A percentile compares a stretch with the other conserved stretches of the same genome.
Conservation (phyloP, 2,888 invertebrate species). For the Sesamia inferens region DNA sequence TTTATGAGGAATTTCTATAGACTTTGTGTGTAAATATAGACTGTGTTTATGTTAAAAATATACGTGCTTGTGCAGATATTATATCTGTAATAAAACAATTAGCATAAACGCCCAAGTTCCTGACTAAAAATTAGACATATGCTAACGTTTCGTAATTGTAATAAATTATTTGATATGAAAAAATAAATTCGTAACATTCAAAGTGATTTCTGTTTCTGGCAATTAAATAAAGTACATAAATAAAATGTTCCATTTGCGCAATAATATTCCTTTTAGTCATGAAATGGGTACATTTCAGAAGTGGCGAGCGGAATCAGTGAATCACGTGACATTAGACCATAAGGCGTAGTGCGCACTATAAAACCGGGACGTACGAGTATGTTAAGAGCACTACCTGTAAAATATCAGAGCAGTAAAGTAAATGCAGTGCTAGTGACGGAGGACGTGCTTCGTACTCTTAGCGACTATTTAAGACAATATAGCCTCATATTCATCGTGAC, state of each 20-base stretch:
- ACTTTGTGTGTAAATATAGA: slow-evolving; percentile 71
- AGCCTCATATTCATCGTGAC: slow-evolving; percentile 63
- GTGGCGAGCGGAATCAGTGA: slow-evolving; percentile 73
- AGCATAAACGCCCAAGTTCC: neutral
- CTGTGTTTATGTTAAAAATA: slow-evolving; percentile 35
- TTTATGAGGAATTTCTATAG: slow-evolving; percentile 77
- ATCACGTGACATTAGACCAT: slow-evolving; percentile 88
- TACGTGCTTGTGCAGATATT: slow-evolving; percentile 1
- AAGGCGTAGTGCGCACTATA: slow-evolving; percentile 87
- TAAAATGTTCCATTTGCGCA: slow-evolving; percentile 23
- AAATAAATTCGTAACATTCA: slow-evolving; percentile 28
- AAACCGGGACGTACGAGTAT: slow-evolving; percentile 83
- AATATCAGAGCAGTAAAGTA: slow-evolving; percentile 90
- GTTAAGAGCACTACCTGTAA: slow-evolving; percentile 89
- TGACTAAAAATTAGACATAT: slow-evolving; percentile 7
- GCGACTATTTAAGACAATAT: slow-evolving; percentile 70
- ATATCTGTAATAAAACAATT: slow-evolving; percentile 9
- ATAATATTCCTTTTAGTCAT: slow-evolving; percentile 48
- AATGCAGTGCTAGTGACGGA: slow-evolving; percentile 84
- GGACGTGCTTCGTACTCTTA: slow-evolving; percentile 80
- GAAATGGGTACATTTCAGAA: slow-evolving; percentile 49
- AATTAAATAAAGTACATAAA: slow-evolving; percentile 21
- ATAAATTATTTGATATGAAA: slow-evolving; percentile 2
- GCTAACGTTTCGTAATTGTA: neutral
- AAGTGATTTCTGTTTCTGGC: slow-evolving; percentile 13